phyloP scores from a whole-genome alignment of 2,797 vertebrate genomes.

The Typhlichthys subterraneus region DNA sequence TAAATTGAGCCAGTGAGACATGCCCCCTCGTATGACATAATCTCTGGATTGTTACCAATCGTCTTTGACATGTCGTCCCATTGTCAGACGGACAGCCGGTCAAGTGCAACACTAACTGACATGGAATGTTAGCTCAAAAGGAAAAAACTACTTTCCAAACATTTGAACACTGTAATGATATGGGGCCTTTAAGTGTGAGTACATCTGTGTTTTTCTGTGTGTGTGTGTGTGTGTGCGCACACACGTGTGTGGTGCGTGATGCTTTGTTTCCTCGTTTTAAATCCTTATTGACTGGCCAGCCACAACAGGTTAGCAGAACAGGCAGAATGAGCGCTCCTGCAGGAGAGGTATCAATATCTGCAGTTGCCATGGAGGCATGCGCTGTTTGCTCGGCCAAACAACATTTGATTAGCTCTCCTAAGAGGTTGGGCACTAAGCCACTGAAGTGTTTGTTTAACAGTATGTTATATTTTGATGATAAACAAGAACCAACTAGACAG shows the following conservation, averaged over 20 bases:
- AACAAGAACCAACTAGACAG: not conserved
- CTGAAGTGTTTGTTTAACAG: conserved; percentile 27
- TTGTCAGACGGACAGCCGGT: too few relatives aligned
- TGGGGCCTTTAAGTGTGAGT: too few relatives aligned
- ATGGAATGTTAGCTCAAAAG: too few relatives aligned
- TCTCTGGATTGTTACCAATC: too few relatives aligned
- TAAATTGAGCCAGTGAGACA: too few relatives aligned
- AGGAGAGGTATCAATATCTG: conserved; percentile 45
- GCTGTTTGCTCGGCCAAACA: conserved; percentile 45
- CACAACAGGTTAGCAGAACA: conserved; percentile 56
- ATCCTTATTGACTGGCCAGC: conserved; percentile 55
- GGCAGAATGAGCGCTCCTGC: conserved; percentile 59
- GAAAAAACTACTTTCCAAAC: too few relatives aligned
- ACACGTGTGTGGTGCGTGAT: not conserved
- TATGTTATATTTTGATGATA: conserved; percentile 5
- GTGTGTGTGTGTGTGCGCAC: not conserved
- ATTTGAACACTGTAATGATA: too few relatives aligned
- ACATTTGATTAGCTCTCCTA: conserved; percentile 62
- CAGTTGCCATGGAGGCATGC: conserved; percentile 53
- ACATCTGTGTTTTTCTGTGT: not conserved
- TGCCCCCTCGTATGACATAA: too few relatives aligned
- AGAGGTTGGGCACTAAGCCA: conserved; percentile 20
- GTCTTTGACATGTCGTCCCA: too few relatives aligned
- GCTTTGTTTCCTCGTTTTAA: conserved; percentile 45
- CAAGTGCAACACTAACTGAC: too few relatives aligned